Percentiles rank a stretch among this genome's conserved stretches.
These are phyloP conservation scores for Scolopax mira DNA, from an alignment of 2,113 vertebrate species.

Conservation along the genomic window DNA sequence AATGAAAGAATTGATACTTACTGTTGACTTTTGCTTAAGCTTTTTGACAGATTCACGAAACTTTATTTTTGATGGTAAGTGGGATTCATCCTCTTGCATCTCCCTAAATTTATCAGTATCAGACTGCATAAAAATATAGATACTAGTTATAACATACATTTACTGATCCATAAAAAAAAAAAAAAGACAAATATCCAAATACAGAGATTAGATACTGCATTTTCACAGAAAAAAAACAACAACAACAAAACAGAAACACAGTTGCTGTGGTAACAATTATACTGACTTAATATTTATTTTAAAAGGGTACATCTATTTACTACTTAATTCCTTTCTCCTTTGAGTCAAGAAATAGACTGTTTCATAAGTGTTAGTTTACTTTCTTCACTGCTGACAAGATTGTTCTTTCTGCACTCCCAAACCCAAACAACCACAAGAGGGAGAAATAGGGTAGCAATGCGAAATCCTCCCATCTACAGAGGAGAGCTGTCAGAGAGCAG, in stretches of 20 bases:
- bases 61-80: conserved; percentile 61
- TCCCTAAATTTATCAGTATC: not conserved
- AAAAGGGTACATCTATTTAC: not conserved
- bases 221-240: not conserved
- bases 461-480: not conserved
- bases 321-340: not conserved
- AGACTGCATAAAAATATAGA: conserved; percentile 46
- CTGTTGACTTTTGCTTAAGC: conserved; percentile 64
- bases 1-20: conserved; percentile 45
- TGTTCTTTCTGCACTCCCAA: not conserved
- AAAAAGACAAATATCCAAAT: not conserved
- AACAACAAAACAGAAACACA: not conserved
- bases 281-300: not conserved
- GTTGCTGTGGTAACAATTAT: not conserved
- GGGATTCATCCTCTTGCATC: conserved; percentile 26
- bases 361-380: not conserved
- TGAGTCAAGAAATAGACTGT: not conserved
- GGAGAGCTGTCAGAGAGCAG: not conserved
- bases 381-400: not conserved
- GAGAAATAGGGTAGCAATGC: not conserved
- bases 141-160: not conserved
- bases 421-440: not conserved
- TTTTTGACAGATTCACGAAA: conserved; percentile 66
- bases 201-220: not conserved
- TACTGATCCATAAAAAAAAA: not conserved